Evolutionary conservation across 2,113 vertebrate species (phyloP).

Genomic region (Paracanthobrama guichenoti): DNA sequence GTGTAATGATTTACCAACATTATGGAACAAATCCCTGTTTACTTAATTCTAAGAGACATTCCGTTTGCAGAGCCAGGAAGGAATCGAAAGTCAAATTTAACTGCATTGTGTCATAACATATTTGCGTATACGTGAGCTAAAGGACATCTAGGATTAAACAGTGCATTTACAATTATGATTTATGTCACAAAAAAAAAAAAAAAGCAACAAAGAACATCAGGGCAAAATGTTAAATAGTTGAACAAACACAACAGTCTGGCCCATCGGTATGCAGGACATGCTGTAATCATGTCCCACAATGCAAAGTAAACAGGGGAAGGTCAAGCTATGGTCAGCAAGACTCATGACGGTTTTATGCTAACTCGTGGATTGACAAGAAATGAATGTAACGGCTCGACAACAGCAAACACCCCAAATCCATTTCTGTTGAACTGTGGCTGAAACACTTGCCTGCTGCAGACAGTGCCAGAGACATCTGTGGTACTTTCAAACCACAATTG

Average conservation of each 20-base stretch:
- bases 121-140: slow-evolving; percentile 34
- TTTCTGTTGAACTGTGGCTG: slow-evolving; percentile 61
- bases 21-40: slow-evolving; percentile 61
- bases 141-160: slow-evolving; percentile 49
- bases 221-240: slow-evolving; percentile 48
- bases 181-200: slow-evolving; percentile 58
- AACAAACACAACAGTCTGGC: slow-evolving; percentile 56
- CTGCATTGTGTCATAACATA: slow-evolving; percentile 39
- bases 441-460: slow-evolving; percentile 42
- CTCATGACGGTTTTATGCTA: slow-evolving; percentile 54
- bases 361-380: slow-evolving; percentile 9
- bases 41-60: slow-evolving; percentile 59
- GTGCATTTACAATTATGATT: slow-evolving; percentile 58
- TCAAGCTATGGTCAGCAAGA: slow-evolving; percentile 56
- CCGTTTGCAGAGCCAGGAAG: slow-evolving; percentile 22
- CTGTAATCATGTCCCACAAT: slow-evolving; percentile 54
- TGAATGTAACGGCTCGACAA: slow-evolving; percentile 58
- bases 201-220: not conserved
- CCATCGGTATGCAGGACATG: slow-evolving; percentile 49
- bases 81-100: slow-evolving; percentile 10
- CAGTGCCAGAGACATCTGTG: not conserved
- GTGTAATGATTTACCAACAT: slow-evolving; percentile 59
- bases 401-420: slow-evolving; percentile 52
- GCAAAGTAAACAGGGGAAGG: slow-evolving; percentile 68
- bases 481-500: not conserved